A percentile compares a stretch with the other conserved stretches of the same genome.
Conservation (phyloP, 2,113 vertebrate genomes). For the Sitta europaea region DNA sequence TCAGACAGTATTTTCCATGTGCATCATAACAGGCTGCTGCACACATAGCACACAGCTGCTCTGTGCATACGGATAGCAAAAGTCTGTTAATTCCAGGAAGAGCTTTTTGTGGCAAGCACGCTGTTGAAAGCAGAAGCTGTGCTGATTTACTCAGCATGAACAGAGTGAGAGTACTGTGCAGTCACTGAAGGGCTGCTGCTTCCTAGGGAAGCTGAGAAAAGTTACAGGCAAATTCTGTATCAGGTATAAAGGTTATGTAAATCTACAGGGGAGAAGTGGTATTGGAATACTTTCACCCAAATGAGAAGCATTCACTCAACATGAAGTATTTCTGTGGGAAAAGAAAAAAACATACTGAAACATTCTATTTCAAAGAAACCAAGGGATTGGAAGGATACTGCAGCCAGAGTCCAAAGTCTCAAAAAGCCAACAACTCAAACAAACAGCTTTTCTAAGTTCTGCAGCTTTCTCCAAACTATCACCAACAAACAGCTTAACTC, state of each 20-base stretch:
- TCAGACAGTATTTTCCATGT: background rate
- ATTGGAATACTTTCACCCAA: background rate
- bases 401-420: background rate
- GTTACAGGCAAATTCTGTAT: background rate
- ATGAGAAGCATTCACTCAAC: background rate
- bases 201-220: background rate
- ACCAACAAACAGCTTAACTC: background rate
- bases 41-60: background rate
- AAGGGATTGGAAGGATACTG: background rate
- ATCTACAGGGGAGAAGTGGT: background rate
- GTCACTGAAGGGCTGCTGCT: background rate
- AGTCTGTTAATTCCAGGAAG: background rate
- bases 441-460: background rate
- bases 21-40: background rate
- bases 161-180: background rate
- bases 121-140: background rate
- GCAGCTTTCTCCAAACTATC: background rate
- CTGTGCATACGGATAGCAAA: background rate
- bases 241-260: background rate
- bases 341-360: background rate
- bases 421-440: background rate
- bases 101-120: background rate
- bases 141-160: background rate
- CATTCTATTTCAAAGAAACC: background rate
- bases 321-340: background rate